Evolutionary conservation across 2,113 vertebrate genomes (phyloP).

Genomic region (Notothenia rossii): DNA sequence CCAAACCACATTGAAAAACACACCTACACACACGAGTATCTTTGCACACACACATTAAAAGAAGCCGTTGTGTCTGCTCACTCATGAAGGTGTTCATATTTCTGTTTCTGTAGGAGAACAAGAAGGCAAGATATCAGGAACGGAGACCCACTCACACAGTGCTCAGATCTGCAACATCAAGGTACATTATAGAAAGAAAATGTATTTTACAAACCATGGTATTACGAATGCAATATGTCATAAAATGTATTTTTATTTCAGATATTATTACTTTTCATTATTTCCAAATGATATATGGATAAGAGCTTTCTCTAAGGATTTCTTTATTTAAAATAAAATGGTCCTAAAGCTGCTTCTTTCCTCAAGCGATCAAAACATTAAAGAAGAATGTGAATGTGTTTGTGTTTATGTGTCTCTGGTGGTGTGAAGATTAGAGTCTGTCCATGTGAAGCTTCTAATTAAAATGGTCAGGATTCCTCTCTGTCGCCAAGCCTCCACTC

Average conservation of each 20-base stretch:
- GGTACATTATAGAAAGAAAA: constrained; percentile 76
- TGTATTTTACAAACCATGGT: neutral
- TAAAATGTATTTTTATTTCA: neutral
- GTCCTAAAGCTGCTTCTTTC: constrained; percentile 3
- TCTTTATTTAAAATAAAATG: constrained; percentile 1
- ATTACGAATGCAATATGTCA: neutral
- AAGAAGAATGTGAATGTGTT: constrained; percentile 26
- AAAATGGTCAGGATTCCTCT: constrained; percentile 65
- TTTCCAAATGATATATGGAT: neutral
- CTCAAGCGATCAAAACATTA: neutral
- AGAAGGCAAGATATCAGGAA: constrained; percentile 97
- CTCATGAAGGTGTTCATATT: constrained; percentile 44
- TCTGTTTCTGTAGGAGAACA: constrained; percentile 88
- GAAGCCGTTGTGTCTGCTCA: constrained; percentile 24
- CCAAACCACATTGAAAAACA: constrained; percentile 32
- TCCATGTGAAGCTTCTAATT: constrained; percentile 68
- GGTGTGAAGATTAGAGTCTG: constrained; percentile 64
- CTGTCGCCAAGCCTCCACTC: constrained; percentile 40
- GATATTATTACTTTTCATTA: neutral
- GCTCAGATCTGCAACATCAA: constrained; percentile 94
- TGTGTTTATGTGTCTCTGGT: constrained; percentile 59
- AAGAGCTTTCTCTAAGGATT: constrained; percentile 6
- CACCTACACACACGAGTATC: constrained; percentile 9
- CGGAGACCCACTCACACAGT: constrained; percentile 96
- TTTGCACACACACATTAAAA: neutral